Conservation (phyloP, 2,797 vertebrate species). For the Urophycis tenuis region DNA sequence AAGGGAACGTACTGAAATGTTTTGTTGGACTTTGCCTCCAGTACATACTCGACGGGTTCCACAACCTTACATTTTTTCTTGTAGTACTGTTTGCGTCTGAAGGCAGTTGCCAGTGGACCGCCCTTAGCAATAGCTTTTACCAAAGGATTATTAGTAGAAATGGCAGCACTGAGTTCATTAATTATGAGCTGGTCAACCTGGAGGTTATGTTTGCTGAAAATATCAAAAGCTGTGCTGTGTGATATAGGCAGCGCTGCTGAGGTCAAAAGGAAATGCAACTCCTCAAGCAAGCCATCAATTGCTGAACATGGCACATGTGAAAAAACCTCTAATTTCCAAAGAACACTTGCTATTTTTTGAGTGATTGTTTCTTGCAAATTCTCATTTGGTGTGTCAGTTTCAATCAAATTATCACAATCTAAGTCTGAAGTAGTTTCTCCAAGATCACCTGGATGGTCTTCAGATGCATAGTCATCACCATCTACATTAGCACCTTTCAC, state of each 20-base stretch:
- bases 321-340: not conserved
- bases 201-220: too few species aligned
- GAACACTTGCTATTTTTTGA: constrained; percentile 9
- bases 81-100: constrained; percentile 10
- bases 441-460: not conserved
- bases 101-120: not conserved
- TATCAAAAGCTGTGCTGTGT: too few species aligned
- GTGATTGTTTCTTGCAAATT: not conserved
- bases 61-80: not conserved
- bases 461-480: not conserved
- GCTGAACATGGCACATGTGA: not conserved
- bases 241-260: not conserved
- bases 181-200: too few species aligned
- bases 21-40: too few species aligned
- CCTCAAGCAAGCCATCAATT: too few species aligned
- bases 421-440: not conserved
- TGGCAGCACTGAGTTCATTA: not conserved
- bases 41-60: too few species aligned
- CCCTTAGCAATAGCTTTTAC: too few species aligned
- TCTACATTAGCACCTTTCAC: constrained; percentile 4
- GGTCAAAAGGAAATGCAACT: too few species aligned
- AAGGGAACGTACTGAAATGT: too few species aligned
- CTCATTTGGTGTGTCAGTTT: not conserved
- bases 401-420: not conserved
- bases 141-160: constrained; percentile 1